phyloP scores from a whole-genome alignment of 2,113 vertebrate genomes.

The Ochotona curzoniae region DNA sequence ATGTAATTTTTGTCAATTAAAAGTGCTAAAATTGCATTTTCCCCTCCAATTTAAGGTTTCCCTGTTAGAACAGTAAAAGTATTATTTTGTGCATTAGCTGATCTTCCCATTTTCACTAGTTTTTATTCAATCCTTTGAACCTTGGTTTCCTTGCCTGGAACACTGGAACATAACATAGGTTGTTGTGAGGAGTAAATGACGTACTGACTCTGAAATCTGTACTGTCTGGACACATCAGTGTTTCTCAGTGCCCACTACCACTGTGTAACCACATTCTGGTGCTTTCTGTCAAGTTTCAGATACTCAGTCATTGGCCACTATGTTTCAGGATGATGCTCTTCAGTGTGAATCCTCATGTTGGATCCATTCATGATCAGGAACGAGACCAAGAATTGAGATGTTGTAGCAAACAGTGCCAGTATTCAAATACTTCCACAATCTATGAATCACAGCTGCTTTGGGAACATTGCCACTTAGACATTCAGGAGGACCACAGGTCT shows the following conservation, averaged over 20 bases:
- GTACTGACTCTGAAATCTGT: background rate
- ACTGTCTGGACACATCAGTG: slow-evolving; percentile 32
- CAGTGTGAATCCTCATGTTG: slow-evolving; percentile 8
- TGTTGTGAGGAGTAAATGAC: slow-evolving; percentile 9
- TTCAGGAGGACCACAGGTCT: background rate
- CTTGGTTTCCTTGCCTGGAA: background rate
- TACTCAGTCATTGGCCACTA: slow-evolving; percentile 8
- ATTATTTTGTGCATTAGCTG: background rate
- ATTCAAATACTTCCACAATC: background rate
- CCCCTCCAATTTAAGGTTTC: background rate
- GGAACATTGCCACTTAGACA: background rate
- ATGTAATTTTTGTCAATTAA: background rate
- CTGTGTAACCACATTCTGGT: background rate
- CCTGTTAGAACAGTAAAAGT: background rate
- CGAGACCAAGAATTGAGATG: background rate
- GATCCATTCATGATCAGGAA: slow-evolving; percentile 16
- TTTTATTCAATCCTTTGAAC: background rate
- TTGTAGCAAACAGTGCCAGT: background rate
- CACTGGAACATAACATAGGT: background rate
- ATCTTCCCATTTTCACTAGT: background rate
- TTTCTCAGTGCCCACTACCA: background rate
- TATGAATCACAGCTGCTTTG: background rate
- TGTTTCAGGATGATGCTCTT: slow-evolving; percentile 35
- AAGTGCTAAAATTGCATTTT: background rate
- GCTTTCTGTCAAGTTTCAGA: slow-evolving; percentile 44